Conservation (phyloP, 1,140 invertebrate species). For the Diplogasteroides magnus region DNA sequence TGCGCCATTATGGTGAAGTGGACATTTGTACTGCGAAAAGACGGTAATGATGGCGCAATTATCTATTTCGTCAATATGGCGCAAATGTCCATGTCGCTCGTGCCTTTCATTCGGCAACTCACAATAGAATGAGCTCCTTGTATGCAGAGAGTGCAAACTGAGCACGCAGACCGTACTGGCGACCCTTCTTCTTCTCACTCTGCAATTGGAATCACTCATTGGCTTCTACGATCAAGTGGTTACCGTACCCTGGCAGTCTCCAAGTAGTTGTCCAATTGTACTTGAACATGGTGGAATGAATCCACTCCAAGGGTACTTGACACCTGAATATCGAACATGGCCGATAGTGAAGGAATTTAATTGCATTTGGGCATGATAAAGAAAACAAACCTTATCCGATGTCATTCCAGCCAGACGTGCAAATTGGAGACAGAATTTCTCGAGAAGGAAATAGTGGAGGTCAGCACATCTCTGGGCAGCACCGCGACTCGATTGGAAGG, state of each 20-base stretch:
- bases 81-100: constrained; percentile 48
- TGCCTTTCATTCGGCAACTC: constrained; percentile 11
- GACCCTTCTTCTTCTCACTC: constrained; percentile 72
- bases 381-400: constrained; percentile 12
- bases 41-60: too few species aligned
- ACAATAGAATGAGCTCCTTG: constrained; percentile 37
- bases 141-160: constrained; percentile 34
- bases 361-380: too few species aligned
- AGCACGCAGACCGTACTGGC: constrained; percentile 15
- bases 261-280: constrained; percentile 79
- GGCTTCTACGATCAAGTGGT: background rate
- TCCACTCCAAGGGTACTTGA: constrained; percentile 62
- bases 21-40: too few species aligned
- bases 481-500: constrained; percentile 4
- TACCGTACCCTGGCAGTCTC: constrained; percentile 70
- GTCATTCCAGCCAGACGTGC: constrained; percentile 24
- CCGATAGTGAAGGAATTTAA: too few species aligned
- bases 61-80: too few species aligned
- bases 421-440: constrained; percentile 29
- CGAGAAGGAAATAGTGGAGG: constrained; percentile 28
- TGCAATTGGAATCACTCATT: background rate
- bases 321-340: constrained; percentile 22
- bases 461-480: constrained; percentile 15
- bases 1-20: too few species aligned
- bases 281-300: constrained; percentile 85